Conservation (phyloP, 2,113 vertebrate genomes). For the Chloebia gouldiae region DNA sequence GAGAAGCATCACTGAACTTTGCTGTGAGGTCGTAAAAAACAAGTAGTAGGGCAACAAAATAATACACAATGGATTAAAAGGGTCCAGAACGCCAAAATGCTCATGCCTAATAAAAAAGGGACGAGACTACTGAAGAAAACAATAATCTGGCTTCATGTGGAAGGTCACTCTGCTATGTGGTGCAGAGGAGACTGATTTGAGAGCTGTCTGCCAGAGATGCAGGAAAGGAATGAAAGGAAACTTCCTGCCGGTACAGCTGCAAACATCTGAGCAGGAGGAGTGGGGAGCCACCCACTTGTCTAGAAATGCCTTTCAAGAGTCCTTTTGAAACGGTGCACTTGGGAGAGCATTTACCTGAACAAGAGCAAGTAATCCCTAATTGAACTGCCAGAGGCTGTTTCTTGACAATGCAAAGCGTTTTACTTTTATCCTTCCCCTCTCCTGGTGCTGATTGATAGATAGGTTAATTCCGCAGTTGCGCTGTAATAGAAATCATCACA, state of each 20-base stretch:
- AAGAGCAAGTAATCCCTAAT: conserved; percentile 53
- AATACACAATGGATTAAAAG: not conserved
- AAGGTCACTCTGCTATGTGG: not conserved
- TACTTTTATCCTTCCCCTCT: conserved; percentile 12
- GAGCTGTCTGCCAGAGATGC: not conserved
- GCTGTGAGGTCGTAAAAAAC: not conserved
- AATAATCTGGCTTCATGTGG: not conserved
- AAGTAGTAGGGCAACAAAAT: not conserved
- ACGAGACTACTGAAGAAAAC: not conserved
- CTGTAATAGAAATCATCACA: conserved; percentile 61
- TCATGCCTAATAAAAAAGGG: not conserved
- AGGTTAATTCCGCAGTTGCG: conserved; percentile 54
- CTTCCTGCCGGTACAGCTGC: not conserved
- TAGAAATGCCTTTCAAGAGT: conserved; percentile 1
- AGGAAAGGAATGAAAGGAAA: not conserved
- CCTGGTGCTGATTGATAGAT: not conserved
- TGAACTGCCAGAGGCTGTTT: conserved; percentile 56
- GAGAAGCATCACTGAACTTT: not conserved
- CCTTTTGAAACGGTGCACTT: conserved; percentile 43
- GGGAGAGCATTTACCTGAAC: conserved; percentile 56
- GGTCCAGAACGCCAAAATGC: not conserved
- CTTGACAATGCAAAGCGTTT: conserved; percentile 62
- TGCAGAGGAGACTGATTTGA: not conserved
- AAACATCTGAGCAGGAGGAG: not conserved
- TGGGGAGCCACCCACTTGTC: not conserved